Evolutionary conservation across 2,797 vertebrate genomes (phyloP).

Genomic region (Dallia pectoralis): DNA sequence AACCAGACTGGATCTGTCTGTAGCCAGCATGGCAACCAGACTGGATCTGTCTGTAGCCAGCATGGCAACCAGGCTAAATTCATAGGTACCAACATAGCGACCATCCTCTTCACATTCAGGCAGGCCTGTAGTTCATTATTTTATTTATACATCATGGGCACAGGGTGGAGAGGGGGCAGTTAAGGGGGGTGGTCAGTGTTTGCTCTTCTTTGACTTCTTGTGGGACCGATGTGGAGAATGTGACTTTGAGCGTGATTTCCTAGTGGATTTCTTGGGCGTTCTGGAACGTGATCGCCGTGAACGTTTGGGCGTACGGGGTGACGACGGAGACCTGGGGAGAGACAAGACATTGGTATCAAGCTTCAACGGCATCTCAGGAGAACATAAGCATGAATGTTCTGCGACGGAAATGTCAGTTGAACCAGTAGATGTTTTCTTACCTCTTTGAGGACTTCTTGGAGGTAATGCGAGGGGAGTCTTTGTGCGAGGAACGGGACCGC

Average conservation of each 20-base stretch:
- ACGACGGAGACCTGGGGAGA: conserved; percentile 85
- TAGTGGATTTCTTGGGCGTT: conserved; percentile 93
- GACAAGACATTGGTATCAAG: background rate
- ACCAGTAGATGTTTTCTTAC: conserved; percentile 54
- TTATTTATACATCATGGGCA: conserved; percentile 74
- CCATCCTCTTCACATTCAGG: conserved; percentile 71
- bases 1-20: background rate
- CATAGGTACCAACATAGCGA: conserved; percentile 74
- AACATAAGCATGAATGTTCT: background rate
- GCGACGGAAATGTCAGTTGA: background rate
- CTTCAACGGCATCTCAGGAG: background rate
- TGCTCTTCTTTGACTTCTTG: conserved; percentile 99
- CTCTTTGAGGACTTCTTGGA: conserved; percentile 93
- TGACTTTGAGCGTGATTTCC: conserved; percentile 97
- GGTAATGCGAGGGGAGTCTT: conserved; percentile 92
- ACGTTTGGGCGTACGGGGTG: conserved; percentile 94
- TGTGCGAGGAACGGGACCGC: conserved; percentile 87
- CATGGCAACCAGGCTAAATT: conserved; percentile 73
- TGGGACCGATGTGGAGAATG: conserved; percentile 98
- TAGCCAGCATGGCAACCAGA: too few relatives aligned
- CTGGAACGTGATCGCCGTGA: conserved; percentile 90
- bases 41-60: too few relatives aligned
- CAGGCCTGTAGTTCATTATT: conserved; percentile 79
- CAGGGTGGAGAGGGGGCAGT: conserved; percentile 54
- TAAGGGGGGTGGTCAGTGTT: conserved; percentile 87